Evolutionary conservation across 92 coral and sea anemone genomes (phyloP).

Genomic region (Paragorgia papillata): DNA sequence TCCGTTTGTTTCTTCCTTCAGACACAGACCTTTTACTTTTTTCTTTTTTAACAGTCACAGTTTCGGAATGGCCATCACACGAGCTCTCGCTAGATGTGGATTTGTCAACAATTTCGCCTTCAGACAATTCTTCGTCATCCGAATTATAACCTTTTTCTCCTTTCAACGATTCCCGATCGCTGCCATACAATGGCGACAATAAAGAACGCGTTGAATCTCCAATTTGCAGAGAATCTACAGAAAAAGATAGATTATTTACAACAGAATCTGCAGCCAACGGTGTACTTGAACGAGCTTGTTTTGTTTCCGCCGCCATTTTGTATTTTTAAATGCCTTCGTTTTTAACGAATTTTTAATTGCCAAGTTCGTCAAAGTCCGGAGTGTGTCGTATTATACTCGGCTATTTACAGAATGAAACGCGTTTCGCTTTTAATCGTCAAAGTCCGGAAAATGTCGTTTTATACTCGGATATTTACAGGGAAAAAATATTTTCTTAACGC

Average conservation of each 20-base stretch:
- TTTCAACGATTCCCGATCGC: background rate
- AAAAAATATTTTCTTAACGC: too few species aligned
- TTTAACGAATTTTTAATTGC: background rate
- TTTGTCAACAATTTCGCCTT: slow-evolving; percentile 24
- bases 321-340: background rate
- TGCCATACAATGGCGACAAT: slow-evolving; percentile 69
- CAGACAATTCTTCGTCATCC: slow-evolving; percentile 12
- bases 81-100: slow-evolving; percentile 14
- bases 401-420: too few species aligned
- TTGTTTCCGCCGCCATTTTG: slow-evolving; percentile 23
- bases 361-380: background rate
- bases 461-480: too few species aligned
- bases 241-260: slow-evolving; percentile 27
- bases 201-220: slow-evolving; percentile 97
- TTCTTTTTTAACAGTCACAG: background rate
- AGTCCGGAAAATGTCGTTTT: too few species aligned
- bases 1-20: background rate
- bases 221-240: slow-evolving; percentile 34
- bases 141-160: background rate
- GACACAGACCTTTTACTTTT: background rate
- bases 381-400: background rate
- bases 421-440: too few species aligned
- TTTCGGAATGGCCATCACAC: background rate
- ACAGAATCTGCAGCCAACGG: slow-evolving; percentile 7
- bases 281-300: background rate